Evolutionary conservation across 2,888 invertebrate genomes (phyloP), one percentile per base, ranked within the genome.

Genomic region (Tribolium freemani): DNA sequence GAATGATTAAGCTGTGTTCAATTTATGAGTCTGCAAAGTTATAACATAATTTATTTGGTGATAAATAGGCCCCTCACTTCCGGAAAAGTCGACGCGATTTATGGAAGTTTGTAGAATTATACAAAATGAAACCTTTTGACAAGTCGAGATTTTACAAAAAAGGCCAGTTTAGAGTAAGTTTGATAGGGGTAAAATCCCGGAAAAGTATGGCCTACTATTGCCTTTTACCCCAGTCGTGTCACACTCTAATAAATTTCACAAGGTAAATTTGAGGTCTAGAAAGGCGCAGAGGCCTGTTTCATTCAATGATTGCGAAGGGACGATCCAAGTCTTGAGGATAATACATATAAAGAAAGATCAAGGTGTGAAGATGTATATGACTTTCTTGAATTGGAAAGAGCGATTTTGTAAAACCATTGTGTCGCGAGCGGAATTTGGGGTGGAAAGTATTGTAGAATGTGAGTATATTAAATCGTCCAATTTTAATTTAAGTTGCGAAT

Each of bases 181-280:
- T 11, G 45, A 13, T 57, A 5, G 8, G 57, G 44, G 16, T 20
- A 20, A 44, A 45, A 9, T 20, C 30, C 48, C 48, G 26, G 60
- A 63, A 63, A 60, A 48, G 63, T 63, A 51, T 21, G 50, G 48
- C 11, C 50, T 31, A 20, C 48, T 48, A 45, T 60, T 60, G 44
- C 21, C 45, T 60, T 48, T 48, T 20, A 11, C 60, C 60, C 60
- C 48, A 30, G 26, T 60, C 60, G 60, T 60, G 60, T 48, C 60
- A 60, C 48, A 60, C 60, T 48, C 48, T 60, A 60, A 60, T 60
- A 60, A 60, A 60, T 60, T 60, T 60, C 60, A 48, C 60, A 60
- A 60, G 60, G 60, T 60, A 60, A 60, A 60, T 60, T 60, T 60
- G 60, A 60, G 48, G 30, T 48, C 60, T 60, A 48, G 45, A 58